These are phyloP conservation scores for Echinops telfairi DNA, from an alignment of 2,113 vertebrate species.

Conservation along the genomic window DNA sequence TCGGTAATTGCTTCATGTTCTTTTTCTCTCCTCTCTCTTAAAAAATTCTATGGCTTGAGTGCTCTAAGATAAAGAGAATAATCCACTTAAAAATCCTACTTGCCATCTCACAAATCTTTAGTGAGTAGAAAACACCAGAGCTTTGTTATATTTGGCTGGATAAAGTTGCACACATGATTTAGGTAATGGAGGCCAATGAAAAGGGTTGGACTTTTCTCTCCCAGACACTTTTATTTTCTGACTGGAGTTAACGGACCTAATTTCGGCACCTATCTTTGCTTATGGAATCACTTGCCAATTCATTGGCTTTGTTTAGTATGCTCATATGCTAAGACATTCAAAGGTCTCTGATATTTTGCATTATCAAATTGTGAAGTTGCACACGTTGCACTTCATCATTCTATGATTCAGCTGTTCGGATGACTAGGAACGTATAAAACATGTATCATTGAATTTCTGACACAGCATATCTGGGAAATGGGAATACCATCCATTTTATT, in stretches of 20 bases:
- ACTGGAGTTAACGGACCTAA: not conserved
- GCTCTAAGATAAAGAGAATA: constrained; percentile 30
- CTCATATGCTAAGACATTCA: not conserved
- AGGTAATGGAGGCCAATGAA: constrained; percentile 50
- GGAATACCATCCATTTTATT: not conserved
- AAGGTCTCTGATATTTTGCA: not conserved
- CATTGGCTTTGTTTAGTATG: not conserved
- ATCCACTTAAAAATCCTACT: constrained; percentile 16
- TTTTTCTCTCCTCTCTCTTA: not conserved
- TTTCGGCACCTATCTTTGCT: not conserved
- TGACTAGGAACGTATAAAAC: not conserved
- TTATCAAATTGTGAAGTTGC: not conserved
- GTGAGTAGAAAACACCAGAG: constrained; percentile 32
- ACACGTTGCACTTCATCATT: not conserved
- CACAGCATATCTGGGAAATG: not conserved
- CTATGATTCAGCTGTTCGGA: not conserved
- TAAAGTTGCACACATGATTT: not conserved
- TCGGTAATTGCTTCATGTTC: constrained; percentile 50
- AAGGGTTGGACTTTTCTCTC: constrained; percentile 29
- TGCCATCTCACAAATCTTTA: not conserved
- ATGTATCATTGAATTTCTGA: not conserved
- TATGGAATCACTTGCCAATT: not conserved
- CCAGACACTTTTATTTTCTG: constrained; percentile 11
- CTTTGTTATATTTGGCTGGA: constrained; percentile 44
- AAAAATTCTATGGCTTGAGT: constrained; percentile 36